A percentile compares a stretch with the other conserved stretches of the same genome.
Evolutionary conservation across 2,888 invertebrate species (phyloP).

Genomic region (Aphidius colemani): DNA sequence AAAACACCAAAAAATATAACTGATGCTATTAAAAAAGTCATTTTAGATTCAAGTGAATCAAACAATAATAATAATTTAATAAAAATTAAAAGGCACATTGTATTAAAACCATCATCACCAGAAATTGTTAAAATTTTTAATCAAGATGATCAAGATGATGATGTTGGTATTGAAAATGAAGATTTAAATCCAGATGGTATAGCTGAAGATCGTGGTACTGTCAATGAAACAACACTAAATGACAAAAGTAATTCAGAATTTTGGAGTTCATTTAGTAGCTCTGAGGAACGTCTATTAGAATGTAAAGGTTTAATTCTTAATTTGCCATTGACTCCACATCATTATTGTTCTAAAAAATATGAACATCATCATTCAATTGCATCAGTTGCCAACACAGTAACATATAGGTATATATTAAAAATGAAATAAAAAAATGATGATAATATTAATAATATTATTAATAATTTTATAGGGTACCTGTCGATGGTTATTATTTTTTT

Average conservation of each 20-base stretch:
- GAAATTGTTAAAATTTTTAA: conserved; percentile 59
- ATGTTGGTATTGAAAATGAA: conserved; percentile 67
- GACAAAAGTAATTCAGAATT: conserved; percentile 79
- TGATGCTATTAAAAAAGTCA: conserved; percentile 53
- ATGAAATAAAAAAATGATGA: no score
- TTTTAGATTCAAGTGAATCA: conserved; percentile 60
- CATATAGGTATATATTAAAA: conserved; percentile 66
- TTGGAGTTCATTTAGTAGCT: conserved; percentile 82
- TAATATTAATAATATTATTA: not conserved
- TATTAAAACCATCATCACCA: conserved; percentile 60
- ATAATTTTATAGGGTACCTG: conserved; percentile 66
- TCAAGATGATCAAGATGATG: conserved; percentile 64
- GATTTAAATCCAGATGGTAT: conserved; percentile 66
- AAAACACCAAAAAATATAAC: no score
- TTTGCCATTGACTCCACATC: conserved; percentile 71
- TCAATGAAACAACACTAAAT: conserved; percentile 70
- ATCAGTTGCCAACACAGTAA: conserved; percentile 67
- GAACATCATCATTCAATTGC: conserved; percentile 61
- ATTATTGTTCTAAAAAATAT: conserved; percentile 62
- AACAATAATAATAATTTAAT: conserved; percentile 34
- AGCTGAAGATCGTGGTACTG: conserved; percentile 67
- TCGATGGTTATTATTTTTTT: conserved; percentile 81
- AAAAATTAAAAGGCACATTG: conserved; percentile 61
- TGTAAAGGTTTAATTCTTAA: conserved; percentile 76
- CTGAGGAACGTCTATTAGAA: conserved; percentile 75